Evolutionary conservation across 1,140 invertebrate genomes (phyloP), one percentile per base, ranked within the genome.

Genomic region (Drosophila mayri): DNA sequence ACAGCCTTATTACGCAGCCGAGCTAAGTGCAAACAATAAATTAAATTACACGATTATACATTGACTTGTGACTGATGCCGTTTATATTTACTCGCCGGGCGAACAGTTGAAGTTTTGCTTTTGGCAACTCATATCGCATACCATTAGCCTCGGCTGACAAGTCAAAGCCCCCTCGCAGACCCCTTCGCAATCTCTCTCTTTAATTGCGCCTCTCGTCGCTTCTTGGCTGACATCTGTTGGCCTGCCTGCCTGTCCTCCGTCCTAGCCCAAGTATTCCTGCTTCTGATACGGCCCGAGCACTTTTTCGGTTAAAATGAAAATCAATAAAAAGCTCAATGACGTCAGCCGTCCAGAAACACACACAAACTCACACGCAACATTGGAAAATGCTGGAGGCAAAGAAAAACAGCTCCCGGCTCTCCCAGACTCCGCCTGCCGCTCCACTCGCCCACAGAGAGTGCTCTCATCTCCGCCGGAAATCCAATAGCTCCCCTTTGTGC

Each of bases 271-370:
- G 72, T 57, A 49, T 52, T 49, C 43, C 32, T 44, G 28, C 65
- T 37, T 32, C 22, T 43, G 61, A 61, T 28, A 65, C 16, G 30
- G 46, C 38, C 25, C 30, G 20, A 65, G 46, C 14, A n/a, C 20
- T 35, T 37, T 65, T 49, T 50, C 66, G 77, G 63, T 79, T 47
- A 77, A 83, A 84, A 81, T 59, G 75, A 82, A 91, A 91, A 91
- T 91, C 90, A 87, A 91, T 91, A 91, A 90, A 91, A 91, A 91
- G 90, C 90, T 91, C 90, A 91, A 91, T 91, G 90, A 91, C 90
- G 90, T 91, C 90, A 91, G 80, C 73, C 62, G 72, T 38, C 65
- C 61, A 59, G 41, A 25, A 25, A 63, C 47, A 66, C 61, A 73
- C 49, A 65, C 49, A 77, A 41, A 72, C 44, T 46, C 40, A 50